Percentiles rank a stretch among this genome's conserved stretches.
phyloP scores from a whole-genome alignment of 1,140 invertebrate genomes.

The Tigriopus japonicus region DNA sequence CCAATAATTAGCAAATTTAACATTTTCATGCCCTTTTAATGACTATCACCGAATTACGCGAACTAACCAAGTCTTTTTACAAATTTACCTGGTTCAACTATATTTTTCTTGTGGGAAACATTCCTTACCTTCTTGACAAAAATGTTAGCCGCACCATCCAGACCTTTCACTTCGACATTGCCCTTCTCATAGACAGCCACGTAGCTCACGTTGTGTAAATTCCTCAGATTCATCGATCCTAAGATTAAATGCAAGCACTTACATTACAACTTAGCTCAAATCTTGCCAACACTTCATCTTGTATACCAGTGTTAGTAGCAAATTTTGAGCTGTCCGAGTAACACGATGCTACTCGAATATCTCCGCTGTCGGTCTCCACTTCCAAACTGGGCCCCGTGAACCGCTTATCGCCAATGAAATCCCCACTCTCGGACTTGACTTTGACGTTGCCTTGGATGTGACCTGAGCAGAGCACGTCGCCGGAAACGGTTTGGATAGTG shows the following conservation, averaged over 20 bases:
- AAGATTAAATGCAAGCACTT: background rate
- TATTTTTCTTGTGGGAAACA: no score
- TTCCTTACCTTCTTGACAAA: slow-evolving; percentile 6
- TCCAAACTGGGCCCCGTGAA: slow-evolving; percentile 6
- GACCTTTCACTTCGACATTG: slow-evolving; percentile 1
- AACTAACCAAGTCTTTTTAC: no score
- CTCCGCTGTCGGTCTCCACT: slow-evolving; percentile 5
- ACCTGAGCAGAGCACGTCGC: slow-evolving; percentile 1
- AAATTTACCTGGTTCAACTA: no score
- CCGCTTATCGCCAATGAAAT: slow-evolving; percentile 7
- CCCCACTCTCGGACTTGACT: background rate
- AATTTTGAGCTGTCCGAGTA: slow-evolving; percentile 2
- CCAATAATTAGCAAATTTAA: no score
- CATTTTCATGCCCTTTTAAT: no score
- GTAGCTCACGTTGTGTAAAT: slow-evolving; percentile 13
- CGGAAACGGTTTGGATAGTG: background rate
- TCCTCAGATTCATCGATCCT: slow-evolving; percentile 8
- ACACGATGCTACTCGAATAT: slow-evolving; percentile 9
- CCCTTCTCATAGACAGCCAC: slow-evolving; percentile 11
- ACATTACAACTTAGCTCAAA: no score
- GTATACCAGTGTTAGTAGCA: background rate
- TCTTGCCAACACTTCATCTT: no score
- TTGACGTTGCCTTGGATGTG: slow-evolving; percentile 5
- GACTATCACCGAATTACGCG: no score
- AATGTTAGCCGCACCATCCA: slow-evolving; percentile 11